Conservation (phyloP, 2,888 invertebrate species). For the Phyllotreta cruciferae region DNA sequence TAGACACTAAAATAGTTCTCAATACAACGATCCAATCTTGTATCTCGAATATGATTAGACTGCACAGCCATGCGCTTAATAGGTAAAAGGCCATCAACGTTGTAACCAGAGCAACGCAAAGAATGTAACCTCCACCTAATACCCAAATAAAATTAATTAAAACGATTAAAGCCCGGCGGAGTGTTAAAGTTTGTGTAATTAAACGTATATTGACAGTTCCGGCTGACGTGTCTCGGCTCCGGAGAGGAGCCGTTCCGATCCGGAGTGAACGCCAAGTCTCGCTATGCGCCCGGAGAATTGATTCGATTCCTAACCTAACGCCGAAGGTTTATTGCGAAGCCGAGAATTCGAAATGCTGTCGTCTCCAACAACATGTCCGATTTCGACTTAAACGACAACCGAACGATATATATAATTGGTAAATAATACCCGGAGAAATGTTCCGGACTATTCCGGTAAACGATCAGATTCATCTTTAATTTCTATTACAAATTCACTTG, state of each 20-base stretch:
- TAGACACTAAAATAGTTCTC: too few species aligned
- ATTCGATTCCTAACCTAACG: conserved; percentile 26
- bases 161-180: conserved; percentile 41
- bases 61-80: too few species aligned
- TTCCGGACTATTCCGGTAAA: too few species aligned
- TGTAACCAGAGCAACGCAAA: conserved; percentile 19
- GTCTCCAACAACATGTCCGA: neutral
- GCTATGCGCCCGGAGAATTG: conserved; percentile 12
- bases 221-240: conserved; percentile 36
- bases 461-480: too few species aligned
- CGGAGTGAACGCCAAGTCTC: too few species aligned
- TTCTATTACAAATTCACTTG: neutral
- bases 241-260: too few species aligned
- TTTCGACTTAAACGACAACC: neutral
- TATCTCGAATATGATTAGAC: too few species aligned
- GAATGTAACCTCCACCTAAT: conserved; percentile 38
- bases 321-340: conserved; percentile 18
- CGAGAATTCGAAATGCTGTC: neutral
- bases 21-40: too few species aligned
- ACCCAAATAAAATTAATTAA: conserved; percentile 45
- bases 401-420: neutral
- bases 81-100: too few species aligned
- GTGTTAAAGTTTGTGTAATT: conserved; percentile 50
- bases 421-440: too few species aligned
- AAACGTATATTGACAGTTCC: conserved; percentile 55